Percentiles rank a stretch among this genome's conserved stretches.
Evolutionary conservation across 2,113 vertebrate species (phyloP).

Genomic region (Numida meleagris): DNA sequence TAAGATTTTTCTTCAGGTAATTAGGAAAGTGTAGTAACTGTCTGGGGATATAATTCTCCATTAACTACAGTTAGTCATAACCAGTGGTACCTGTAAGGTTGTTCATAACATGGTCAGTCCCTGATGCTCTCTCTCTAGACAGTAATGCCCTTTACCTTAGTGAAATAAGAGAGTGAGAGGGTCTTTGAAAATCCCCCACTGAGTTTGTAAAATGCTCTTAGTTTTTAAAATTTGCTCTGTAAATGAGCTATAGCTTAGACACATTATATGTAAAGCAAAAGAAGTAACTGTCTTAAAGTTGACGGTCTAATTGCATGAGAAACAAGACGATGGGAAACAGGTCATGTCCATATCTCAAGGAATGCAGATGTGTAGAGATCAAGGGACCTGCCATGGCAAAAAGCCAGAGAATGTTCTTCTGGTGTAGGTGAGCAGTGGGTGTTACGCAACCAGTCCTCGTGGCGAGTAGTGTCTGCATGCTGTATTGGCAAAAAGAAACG

Average conservation of each 20-base stretch:
- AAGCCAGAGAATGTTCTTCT: background rate
- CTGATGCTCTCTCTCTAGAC: background rate
- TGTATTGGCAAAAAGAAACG: background rate
- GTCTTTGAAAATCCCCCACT: background rate
- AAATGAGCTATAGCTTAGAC: background rate
- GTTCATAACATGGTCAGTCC: background rate
- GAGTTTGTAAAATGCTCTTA: background rate
- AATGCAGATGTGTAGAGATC: rapidly evolving
- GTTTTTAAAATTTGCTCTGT: background rate
- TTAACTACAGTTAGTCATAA: background rate
- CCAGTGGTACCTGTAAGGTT: background rate
- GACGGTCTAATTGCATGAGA: background rate
- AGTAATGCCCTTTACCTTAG: background rate
- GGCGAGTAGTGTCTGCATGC: background rate
- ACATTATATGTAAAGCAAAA: background rate
- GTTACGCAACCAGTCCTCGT: background rate
- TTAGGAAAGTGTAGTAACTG: background rate
- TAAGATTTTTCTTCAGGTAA: background rate
- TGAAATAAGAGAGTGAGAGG: background rate
- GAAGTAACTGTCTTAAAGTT: background rate
- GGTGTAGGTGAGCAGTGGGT: background rate
- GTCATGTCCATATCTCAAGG: rapidly evolving
- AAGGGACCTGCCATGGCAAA: background rate
- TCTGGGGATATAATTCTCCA: background rate
- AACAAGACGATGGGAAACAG: background rate